Conservation (phyloP, 2,888 invertebrate genomes). For the Cetonia aurata region DNA sequence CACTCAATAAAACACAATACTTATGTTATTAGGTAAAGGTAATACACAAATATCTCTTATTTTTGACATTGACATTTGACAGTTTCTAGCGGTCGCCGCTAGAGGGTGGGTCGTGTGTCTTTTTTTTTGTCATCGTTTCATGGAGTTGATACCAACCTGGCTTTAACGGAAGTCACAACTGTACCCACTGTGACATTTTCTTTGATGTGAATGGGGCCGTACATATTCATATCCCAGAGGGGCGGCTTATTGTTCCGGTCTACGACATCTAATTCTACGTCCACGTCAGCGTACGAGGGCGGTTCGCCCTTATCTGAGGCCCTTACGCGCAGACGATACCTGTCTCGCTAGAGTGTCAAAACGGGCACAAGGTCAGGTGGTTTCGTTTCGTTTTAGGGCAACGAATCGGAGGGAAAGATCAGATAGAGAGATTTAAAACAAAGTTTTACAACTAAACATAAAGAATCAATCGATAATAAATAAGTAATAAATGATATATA, state of each 20-base stretch:
- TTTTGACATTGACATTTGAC: no score
- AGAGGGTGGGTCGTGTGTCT: no score
- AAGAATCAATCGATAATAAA: not conserved
- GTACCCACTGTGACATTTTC: conserved; percentile 99
- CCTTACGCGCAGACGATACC: conserved; percentile 95
- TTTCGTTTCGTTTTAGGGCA: conserved; percentile 64
- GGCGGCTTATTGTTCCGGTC: conserved; percentile 99
- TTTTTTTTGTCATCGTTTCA: conserved; percentile 21
- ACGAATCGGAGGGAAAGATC: conserved; percentile 66
- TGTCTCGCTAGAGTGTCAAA: conserved; percentile 87
- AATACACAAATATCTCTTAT: no score
- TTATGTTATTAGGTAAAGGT: no score
- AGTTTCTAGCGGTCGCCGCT: no score
- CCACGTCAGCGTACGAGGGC: conserved; percentile 94
- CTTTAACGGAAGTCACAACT: conserved; percentile 98
- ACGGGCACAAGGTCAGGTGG: conserved; percentile 74
- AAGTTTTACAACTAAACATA: conserved; percentile 6
- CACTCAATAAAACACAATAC: not conserved
- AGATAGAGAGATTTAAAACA: conserved; percentile 56
- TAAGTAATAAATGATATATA: not conserved
- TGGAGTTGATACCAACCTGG: conserved; percentile 87
- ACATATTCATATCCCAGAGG: conserved; percentile 94
- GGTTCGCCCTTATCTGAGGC: conserved; percentile 96
- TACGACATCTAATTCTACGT: conserved; percentile 98
- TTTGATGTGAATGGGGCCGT: conserved; percentile 98